phyloP scores from a whole-genome alignment of 1,140 invertebrate genomes.

The Drosophila melanogaster region DNA sequence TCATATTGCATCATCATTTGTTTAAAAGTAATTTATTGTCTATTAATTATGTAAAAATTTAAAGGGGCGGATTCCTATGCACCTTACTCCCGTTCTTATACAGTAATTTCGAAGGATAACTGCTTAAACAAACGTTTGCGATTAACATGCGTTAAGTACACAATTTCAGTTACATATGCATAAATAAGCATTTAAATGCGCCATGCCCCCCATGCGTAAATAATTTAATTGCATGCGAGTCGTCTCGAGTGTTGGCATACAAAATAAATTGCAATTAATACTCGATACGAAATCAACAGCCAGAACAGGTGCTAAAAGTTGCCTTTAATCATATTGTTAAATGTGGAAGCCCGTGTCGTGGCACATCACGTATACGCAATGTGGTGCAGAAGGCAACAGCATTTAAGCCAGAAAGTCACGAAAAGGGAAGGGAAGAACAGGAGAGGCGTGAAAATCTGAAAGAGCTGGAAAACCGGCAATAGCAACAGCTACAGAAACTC shows the following conservation, averaged over 20 bases:
- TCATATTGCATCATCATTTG: too few relatives aligned
- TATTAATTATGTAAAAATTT: too few relatives aligned
- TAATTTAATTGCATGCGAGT: constrained; percentile 51
- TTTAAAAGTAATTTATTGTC: too few relatives aligned
- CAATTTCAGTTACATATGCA: background rate
- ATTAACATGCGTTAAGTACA: constrained; percentile 5
- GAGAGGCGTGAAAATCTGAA: constrained; percentile 10
- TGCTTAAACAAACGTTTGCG: background rate
- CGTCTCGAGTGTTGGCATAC: constrained; percentile 23
- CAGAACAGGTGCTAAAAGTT: constrained; percentile 52
- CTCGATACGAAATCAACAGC: constrained; percentile 22
- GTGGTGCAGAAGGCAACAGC: constrained; percentile 10
- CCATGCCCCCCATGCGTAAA: constrained; percentile 30
- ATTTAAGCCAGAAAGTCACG: constrained; percentile 26
- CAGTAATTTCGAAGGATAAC: background rate
- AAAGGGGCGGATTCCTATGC: too few relatives aligned
- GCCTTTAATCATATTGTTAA: constrained; percentile 61
- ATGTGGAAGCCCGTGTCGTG: constrained; percentile 13
- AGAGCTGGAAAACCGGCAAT: constrained; percentile 5
- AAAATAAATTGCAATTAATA: constrained; percentile 64
- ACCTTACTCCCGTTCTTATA: too few relatives aligned
- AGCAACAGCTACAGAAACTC: constrained; percentile 12
- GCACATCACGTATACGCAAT: constrained; percentile 58
- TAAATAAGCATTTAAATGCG: constrained; percentile 31
- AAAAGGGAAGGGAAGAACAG: background rate